A percentile compares a stretch with the other conserved stretches of the same genome.
phyloP scores from a whole-genome alignment of 2,888 invertebrate genomes.

The Crioceris asparagi region DNA sequence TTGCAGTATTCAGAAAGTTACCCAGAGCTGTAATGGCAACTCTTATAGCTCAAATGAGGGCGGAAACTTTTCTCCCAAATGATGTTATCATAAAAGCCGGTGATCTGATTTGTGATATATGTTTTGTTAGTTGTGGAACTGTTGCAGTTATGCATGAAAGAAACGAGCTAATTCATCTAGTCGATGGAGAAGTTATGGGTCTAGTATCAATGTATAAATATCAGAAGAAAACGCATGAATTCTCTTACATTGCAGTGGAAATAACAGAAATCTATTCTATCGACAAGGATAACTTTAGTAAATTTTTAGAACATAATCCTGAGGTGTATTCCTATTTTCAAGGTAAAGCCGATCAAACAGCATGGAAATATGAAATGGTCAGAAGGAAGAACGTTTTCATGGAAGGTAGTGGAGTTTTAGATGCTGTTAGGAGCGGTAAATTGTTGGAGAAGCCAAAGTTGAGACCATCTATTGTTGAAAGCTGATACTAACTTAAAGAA shows the following conservation, averaged over 20 bases:
- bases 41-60: constrained; percentile 9
- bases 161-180: constrained; percentile 9
- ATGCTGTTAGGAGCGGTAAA: background rate
- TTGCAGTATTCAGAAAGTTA: constrained; percentile 9
- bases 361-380: too few species aligned
- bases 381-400: background rate
- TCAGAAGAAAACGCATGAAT: background rate
- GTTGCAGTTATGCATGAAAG: constrained; percentile 8
- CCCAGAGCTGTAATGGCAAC: constrained; percentile 9
- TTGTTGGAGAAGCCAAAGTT: background rate
- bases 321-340: background rate
- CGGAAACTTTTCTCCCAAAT: constrained; percentile 9
- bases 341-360: too few species aligned
- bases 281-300: background rate
- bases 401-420: background rate
- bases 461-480: too few species aligned
- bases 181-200: constrained; percentile 11
- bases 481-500: too few species aligned
- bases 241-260: constrained; percentile 1
- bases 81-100: constrained; percentile 8
- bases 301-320: background rate
- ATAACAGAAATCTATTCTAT: background rate
- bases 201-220: background rate
- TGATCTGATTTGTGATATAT: constrained; percentile 6
- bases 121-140: constrained; percentile 12